phyloP scores from a whole-genome alignment of 2,888 invertebrate species.

The Microplitis deprimator region DNA sequence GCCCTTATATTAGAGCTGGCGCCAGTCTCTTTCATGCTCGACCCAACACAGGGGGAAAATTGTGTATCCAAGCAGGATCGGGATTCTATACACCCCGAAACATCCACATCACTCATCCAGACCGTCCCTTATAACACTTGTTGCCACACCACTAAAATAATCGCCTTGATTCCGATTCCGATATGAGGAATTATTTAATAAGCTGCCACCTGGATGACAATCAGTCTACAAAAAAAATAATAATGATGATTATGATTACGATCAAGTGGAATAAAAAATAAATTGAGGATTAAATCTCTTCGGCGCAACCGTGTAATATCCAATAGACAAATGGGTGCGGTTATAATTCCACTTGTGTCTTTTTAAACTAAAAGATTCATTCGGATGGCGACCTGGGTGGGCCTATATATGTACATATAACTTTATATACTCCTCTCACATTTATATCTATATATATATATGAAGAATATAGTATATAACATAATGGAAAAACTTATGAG shows the following conservation, averaged over 20 bases:
- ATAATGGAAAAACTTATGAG: constrained; percentile 43
- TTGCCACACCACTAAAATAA: constrained; percentile 20
- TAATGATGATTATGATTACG: background rate
- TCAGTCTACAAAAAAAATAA: background rate
- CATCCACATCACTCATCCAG: constrained; percentile 1
- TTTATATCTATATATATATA: background rate
- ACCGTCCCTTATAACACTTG: constrained; percentile 29
- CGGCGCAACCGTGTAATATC: background rate
- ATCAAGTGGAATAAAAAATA: background rate
- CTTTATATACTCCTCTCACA: background rate
- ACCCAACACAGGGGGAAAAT: background rate
- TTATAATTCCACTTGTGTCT: background rate
- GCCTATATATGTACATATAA: constrained; percentile 21
- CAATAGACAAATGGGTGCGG: background rate
- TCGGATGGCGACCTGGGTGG: constrained; percentile 47
- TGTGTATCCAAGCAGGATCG: constrained; percentile 30
- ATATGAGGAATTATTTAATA: background rate
- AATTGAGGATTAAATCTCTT: background rate
- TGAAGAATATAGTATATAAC: background rate
- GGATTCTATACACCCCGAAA: constrained; percentile 34
- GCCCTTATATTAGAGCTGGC: background rate
- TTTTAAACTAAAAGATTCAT: constrained; percentile 14
- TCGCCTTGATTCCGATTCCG: background rate
- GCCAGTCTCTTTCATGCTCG: constrained; percentile 10
- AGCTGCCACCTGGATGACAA: background rate